These are phyloP conservation scores for Chloropsis cyanopogon DNA, from an alignment of 2,113 vertebrate species.

Conservation along the genomic window DNA sequence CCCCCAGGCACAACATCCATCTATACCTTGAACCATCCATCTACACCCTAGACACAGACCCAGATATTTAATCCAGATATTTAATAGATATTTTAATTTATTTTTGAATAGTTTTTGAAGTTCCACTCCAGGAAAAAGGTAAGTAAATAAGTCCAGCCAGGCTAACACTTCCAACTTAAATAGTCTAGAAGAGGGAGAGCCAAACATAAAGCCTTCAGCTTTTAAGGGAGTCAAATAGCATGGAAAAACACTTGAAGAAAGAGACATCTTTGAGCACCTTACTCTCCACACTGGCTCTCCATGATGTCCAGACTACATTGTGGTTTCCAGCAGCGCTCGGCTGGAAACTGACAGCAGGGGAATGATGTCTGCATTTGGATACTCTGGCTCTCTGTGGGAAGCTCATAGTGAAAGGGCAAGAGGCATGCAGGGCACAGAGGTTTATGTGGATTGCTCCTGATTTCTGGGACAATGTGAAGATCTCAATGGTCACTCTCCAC, in stretches of 20 bases:
- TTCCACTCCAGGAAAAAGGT: background rate
- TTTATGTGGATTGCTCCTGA: background rate
- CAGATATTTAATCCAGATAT: background rate
- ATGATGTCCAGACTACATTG: background rate
- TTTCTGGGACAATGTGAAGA: background rate
- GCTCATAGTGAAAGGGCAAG: background rate
- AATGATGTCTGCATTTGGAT: background rate
- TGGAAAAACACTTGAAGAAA: background rate
- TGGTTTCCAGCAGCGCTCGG: background rate
- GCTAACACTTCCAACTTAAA: background rate
- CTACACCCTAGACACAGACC: background rate
- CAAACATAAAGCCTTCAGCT: background rate
- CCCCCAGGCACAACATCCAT: rapidly evolving
- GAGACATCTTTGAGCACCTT: background rate
- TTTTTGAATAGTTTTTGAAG: background rate
- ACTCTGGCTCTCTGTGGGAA: background rate
- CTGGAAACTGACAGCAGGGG: background rate
- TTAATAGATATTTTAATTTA: background rate
- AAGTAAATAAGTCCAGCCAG: background rate
- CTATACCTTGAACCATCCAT: background rate
- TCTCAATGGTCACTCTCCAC: background rate
- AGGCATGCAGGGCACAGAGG: rapidly evolving
- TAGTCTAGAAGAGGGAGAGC: background rate
- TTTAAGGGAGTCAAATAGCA: background rate
- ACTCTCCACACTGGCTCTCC: background rate